Percentiles rank a stretch among this genome's conserved stretches.
Conservation (phyloP, 2,113 vertebrate genomes). For the Calypte anna region DNA sequence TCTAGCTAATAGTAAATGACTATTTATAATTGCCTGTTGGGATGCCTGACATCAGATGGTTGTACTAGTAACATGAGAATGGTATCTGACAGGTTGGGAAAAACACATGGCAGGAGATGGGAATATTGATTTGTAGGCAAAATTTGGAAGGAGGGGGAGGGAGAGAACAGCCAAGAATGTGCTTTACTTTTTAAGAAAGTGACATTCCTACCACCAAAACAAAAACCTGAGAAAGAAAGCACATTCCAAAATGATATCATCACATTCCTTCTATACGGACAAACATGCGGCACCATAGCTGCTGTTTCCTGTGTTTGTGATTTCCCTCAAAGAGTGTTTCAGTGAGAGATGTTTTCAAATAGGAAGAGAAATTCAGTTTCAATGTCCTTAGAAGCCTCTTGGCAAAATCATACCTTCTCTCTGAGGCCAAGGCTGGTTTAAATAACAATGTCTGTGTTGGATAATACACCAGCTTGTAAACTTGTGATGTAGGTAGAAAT, state of each 20-base stretch:
- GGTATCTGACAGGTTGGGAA: constrained; percentile 60
- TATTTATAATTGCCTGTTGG: constrained; percentile 58
- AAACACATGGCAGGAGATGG: constrained; percentile 59
- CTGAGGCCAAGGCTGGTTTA: neutral
- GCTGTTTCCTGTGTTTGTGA: constrained; percentile 57
- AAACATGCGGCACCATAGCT: constrained; percentile 5
- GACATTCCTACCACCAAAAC: constrained; percentile 58
- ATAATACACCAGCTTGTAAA: neutral
- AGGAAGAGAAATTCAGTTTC: constrained; percentile 36
- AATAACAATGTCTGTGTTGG: neutral
- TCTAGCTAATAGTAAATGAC: constrained; percentile 45
- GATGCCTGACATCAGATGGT: constrained; percentile 52
- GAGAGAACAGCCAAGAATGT: constrained; percentile 58
- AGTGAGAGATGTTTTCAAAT: constrained; percentile 12
- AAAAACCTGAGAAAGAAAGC: constrained; percentile 57
- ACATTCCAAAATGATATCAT: constrained; percentile 54
- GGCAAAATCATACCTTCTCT: neutral
- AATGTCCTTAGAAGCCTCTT: constrained; percentile 7
- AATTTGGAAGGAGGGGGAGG: constrained; percentile 5
- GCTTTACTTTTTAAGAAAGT: constrained; percentile 51
- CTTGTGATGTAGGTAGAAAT: neutral
- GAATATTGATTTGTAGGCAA: constrained; percentile 38
- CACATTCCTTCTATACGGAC: constrained; percentile 16
- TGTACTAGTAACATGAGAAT: constrained; percentile 19
- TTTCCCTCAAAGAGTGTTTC: constrained; percentile 13